phyloP scores from a whole-genome alignment of 1,140 invertebrate genomes.

The Papilio polyxenes region DNA sequence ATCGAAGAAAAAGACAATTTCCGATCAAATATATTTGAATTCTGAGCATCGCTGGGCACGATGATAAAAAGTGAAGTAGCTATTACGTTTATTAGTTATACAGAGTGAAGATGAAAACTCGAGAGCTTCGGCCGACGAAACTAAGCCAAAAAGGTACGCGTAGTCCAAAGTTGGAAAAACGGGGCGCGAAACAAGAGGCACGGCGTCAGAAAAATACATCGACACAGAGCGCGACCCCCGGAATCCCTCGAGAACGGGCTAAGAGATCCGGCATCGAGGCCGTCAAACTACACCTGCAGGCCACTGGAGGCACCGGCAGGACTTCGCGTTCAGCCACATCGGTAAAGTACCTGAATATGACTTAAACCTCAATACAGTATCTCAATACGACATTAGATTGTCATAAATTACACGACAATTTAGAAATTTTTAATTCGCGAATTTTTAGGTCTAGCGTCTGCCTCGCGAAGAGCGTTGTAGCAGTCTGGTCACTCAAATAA shows the following conservation, averaged over 20 bases:
- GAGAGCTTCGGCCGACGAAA: slow-evolving; percentile 50
- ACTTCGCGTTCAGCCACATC: slow-evolving; percentile 72
- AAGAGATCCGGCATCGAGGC: slow-evolving; percentile 73
- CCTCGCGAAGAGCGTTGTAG: slow-evolving; percentile 11
- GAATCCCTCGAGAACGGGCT: slow-evolving; percentile 40
- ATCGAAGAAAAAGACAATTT: slow-evolving; percentile 45
- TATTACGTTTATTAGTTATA: slow-evolving; percentile 39
- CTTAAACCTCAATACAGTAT: slow-evolving; percentile 58
- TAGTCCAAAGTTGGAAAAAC: slow-evolving; percentile 57
- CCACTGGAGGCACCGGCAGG: slow-evolving; percentile 67
- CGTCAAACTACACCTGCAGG: slow-evolving; percentile 70
- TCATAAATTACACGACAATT: slow-evolving; percentile 15
- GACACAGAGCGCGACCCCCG: slow-evolving; percentile 39
- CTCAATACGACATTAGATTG: slow-evolving; percentile 5
- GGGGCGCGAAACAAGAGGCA: slow-evolving; percentile 52
- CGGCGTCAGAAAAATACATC: slow-evolving; percentile 47
- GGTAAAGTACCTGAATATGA: slow-evolving; percentile 49
- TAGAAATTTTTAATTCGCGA: background rate
- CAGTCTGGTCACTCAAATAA: background rate
- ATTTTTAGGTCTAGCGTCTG: background rate
- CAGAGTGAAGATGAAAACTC: slow-evolving; percentile 65
- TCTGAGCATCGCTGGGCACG: slow-evolving; percentile 41
- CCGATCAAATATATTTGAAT: slow-evolving; percentile 47
- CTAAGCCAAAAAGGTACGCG: slow-evolving; percentile 42
- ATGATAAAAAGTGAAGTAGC: slow-evolving; percentile 43